Evolutionary conservation across 2,113 vertebrate genomes (phyloP).

Genomic region (Hymenochirus boettgeri): DNA sequence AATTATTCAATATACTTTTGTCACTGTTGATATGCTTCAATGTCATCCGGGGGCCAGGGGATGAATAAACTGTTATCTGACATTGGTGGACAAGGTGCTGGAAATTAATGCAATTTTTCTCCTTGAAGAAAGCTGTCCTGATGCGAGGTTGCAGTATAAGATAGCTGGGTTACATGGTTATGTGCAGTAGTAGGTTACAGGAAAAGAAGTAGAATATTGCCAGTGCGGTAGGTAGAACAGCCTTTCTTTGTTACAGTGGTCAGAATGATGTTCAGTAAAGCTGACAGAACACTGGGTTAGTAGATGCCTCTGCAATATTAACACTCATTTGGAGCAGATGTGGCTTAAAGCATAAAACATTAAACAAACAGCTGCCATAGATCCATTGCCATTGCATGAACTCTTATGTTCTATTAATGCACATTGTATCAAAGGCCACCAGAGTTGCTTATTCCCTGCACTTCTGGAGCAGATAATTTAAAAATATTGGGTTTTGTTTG

Average conservation of each 20-base stretch:
- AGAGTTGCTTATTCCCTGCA: constrained; percentile 52
- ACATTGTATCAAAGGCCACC: constrained; percentile 47
- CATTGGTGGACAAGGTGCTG: constrained; percentile 73
- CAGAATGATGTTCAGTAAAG: constrained; percentile 83
- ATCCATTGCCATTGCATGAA: constrained; percentile 78
- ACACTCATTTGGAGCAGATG: constrained; percentile 97
- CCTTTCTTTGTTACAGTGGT: constrained; percentile 68
- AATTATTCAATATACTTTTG: constrained; percentile 98
- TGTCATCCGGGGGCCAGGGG: constrained; percentile 73
- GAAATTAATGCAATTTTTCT: constrained; percentile 76
- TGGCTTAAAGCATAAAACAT: constrained; percentile 97
- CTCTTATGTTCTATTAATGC: constrained; percentile 73
- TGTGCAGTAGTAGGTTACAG: constrained; percentile 29
- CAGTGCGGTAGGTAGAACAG: constrained; percentile 49
- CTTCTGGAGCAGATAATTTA: constrained; percentile 51
- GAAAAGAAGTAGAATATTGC: constrained; percentile 20
- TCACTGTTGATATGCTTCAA: constrained; percentile 95
- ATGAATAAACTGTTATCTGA: constrained; percentile 86
- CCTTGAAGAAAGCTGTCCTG: constrained; percentile 66
- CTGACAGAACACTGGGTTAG: constrained; percentile 86
- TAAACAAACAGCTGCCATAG: constrained; percentile 97
- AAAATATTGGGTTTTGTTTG: background rate
- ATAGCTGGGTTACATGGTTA: constrained; percentile 20
- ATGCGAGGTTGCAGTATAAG: constrained; percentile 18
- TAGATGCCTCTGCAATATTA: constrained; percentile 91